phyloP scores from a whole-genome alignment of 2,797 vertebrate genomes.

The Spatula clypeata region DNA sequence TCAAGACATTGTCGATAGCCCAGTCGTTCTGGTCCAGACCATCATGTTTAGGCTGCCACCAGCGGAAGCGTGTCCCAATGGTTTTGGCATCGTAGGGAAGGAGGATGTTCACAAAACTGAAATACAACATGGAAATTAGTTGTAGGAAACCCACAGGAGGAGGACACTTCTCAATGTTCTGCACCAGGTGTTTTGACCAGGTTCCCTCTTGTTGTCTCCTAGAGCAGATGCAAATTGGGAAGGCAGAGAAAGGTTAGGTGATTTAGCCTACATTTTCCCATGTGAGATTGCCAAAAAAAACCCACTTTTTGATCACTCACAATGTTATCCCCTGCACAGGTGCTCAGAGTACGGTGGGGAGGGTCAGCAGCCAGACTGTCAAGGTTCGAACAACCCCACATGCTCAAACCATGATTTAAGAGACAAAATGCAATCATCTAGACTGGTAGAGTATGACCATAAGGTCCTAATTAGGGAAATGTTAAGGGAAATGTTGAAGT shows the following conservation, averaged over 20 bases:
- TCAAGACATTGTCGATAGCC: slow-evolving; percentile 96
- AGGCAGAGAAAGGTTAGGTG: not conserved
- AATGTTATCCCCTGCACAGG: not conserved
- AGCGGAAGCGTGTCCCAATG: slow-evolving; percentile 94
- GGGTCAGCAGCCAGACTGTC: not conserved
- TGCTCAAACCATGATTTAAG: not conserved
- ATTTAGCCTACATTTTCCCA: not conserved
- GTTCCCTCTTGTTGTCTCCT: not conserved
- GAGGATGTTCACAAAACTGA: slow-evolving; percentile 96
- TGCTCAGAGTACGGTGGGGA: not conserved
- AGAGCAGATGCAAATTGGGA: not conserved
- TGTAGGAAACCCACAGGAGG: not conserved
- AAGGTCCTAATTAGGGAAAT: not conserved
- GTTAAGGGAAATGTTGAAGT: not conserved
- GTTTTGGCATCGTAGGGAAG: slow-evolving; percentile 92
- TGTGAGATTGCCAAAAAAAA: not conserved
- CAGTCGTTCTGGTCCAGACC: slow-evolving; percentile 95
- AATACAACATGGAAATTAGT: not conserved
- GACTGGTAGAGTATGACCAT: not conserved
- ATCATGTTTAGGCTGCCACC: slow-evolving; percentile 98
- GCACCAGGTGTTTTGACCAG: not conserved
- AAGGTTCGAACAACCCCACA: not conserved
- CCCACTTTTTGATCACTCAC: not conserved
- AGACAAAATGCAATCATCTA: not conserved
- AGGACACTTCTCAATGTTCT: not conserved